Percentiles rank a stretch among this genome's conserved stretches.
Conservation (phyloP, 2,888 invertebrate species). For the Netelia melanura region DNA sequence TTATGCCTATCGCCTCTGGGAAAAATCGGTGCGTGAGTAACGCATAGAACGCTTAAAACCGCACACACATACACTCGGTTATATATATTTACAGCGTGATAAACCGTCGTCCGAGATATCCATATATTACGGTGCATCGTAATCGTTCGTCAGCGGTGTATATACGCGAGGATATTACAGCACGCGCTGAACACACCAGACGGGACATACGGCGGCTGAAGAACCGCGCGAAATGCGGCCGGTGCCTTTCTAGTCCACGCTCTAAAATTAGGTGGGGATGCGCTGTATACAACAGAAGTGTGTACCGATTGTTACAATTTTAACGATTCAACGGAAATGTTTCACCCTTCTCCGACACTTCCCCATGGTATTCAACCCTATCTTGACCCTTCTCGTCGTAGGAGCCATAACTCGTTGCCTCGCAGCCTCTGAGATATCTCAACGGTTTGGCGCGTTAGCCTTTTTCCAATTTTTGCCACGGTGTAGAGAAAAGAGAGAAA, state of each 20-base stretch:
- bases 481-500: neutral
- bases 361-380: neutral
- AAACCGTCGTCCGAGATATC: conserved; percentile 19
- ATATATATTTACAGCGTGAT: too few relatives aligned
- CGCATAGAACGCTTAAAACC: conserved; percentile 18
- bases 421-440: conserved; percentile 22
- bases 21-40: conserved; percentile 6
- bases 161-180: conserved; percentile 10
- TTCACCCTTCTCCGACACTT: neutral
- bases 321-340: conserved; percentile 64
- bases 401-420: conserved; percentile 2
- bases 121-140: conserved; percentile 59
- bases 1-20: neutral
- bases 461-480: neutral
- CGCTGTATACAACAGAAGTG: conserved; percentile 7
- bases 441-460: neutral
- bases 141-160: conserved; percentile 59
- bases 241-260: conserved; percentile 50
- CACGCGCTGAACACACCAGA: neutral
- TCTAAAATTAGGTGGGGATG: conserved; percentile 14
- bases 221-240: conserved; percentile 35
- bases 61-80: conserved; percentile 7
- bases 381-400: conserved; percentile 36
- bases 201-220: neutral
- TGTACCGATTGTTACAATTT: conserved; percentile 65